phyloP scores from a whole-genome alignment of 2,888 invertebrate species.

The Stenurella melanura region DNA sequence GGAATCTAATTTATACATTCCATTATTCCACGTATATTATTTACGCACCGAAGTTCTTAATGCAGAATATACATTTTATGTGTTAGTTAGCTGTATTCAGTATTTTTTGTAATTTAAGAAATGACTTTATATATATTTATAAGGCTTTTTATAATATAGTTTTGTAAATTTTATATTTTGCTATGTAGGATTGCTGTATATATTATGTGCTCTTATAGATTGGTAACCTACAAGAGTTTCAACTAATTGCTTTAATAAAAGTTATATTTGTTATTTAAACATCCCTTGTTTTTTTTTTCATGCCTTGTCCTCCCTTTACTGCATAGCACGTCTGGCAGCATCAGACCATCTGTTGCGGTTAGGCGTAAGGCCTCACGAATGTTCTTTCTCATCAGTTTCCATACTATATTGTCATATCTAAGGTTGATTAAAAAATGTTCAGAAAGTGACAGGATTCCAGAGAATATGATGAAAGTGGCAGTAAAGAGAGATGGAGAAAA shows the following conservation, averaged over 20 bases:
- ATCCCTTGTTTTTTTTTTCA: neutral
- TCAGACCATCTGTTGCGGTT: too few species aligned
- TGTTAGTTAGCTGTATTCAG: neutral
- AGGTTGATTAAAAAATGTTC: too few species aligned
- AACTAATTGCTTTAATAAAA: neutral
- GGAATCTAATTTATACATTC: neutral
- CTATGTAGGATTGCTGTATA: neutral
- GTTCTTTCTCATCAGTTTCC: too few species aligned
- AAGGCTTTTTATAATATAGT: neutral
- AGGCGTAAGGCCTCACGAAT: too few species aligned
- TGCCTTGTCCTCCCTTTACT: too few species aligned
- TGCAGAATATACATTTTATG: neutral
- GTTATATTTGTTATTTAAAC: neutral
- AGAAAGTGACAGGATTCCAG: too few species aligned
- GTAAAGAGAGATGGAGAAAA: too few species aligned
- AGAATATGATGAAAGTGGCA: too few species aligned
- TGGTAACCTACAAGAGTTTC: neutral
- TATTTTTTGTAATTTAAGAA: conserved; percentile 1
- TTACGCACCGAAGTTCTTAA: neutral
- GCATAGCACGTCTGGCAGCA: too few species aligned
- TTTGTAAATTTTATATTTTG: conserved; percentile 7
- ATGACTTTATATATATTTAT: neutral
- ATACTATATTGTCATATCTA: too few species aligned
- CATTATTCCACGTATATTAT: neutral
- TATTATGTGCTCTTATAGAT: neutral